Evolutionary conservation across 2,888 invertebrate species (phyloP), one percentile per base, ranked within the genome.

Genomic region (Phortica magna): DNA sequence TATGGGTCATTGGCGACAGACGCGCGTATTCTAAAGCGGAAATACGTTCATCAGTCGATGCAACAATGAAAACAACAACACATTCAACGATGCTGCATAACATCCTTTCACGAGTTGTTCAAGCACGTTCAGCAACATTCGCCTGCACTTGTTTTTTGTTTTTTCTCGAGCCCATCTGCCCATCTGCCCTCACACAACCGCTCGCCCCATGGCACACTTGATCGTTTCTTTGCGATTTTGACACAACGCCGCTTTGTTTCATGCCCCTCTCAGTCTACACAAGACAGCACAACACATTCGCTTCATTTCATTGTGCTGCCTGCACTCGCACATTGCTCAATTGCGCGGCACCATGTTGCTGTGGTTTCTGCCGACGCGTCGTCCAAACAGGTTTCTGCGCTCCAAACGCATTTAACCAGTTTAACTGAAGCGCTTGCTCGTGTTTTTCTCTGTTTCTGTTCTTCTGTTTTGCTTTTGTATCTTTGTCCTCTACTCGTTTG

Each of bases 381-480:
- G 74, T 19, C 48, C 78, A 85, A 85, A 87, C 87, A 80, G 84
- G 86, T 85, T 82, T 77, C 70, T 64, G 64, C 10, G 42, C 17
- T 14, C n/a, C 19, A 7, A 14, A 19, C 43, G 9, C 19, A 43
- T 43, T 48, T 17, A 68, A 68, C 68, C 48, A 68, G 68, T 68
- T 68, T 68, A 3, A 31, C 31, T 31, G 1, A 31, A 2, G 31
- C 39, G 31, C 39, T 64, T 64, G 39, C 12, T 31, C 10, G 64
- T 4, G 3, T 14, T 9, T 14, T 14, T 48, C 10, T 43, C 43
- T 43, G 43, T 10, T 43, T 43, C 4, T 59, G 14, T 61, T 22
- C 19, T 22, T 61, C 17, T n/a, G n/a, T n/a, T 10, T 61, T 61
- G 10, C 19, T 19, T 59, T 59, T 22, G 9, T 48, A 43, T 48